phyloP scores from a whole-genome alignment of 1,140 invertebrate genomes.

The Episyrphus balteatus region DNA sequence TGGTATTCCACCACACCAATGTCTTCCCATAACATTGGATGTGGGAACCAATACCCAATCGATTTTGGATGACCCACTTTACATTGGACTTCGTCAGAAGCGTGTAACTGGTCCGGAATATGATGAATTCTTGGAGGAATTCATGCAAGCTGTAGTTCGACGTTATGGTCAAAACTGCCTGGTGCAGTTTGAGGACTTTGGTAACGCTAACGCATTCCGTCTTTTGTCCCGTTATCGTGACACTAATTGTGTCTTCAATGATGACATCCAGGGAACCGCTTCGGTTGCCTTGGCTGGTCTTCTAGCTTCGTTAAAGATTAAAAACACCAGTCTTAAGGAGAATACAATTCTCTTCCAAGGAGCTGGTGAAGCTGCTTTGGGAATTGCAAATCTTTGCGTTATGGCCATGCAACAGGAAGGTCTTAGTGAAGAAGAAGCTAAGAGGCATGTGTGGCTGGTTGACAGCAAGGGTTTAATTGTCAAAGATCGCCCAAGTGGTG shows the following conservation, averaged over 20 bases:
- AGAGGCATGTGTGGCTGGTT: constrained; percentile 63
- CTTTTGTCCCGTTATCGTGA: constrained; percentile 75
- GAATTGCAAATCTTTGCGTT: constrained; percentile 76
- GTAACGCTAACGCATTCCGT: constrained; percentile 79
- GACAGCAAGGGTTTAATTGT: constrained; percentile 59
- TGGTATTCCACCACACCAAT: constrained; percentile 81
- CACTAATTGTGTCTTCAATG: constrained; percentile 87
- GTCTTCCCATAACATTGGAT: constrained; percentile 80
- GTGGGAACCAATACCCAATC: constrained; percentile 85
- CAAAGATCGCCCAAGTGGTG: constrained; percentile 61
- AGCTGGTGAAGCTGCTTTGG: constrained; percentile 78
- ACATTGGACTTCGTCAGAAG: constrained; percentile 80
- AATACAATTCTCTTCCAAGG: constrained; percentile 86
- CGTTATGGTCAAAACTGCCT: constrained; percentile 73
- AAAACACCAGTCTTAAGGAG: constrained; percentile 61
- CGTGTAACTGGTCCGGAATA: constrained; percentile 73
- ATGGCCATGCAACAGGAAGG: constrained; percentile 82
- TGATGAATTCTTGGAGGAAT: constrained; percentile 93
- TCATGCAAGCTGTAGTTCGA: constrained; percentile 82
- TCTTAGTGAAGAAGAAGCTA: constrained; percentile 55
- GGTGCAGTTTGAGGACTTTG: constrained; percentile 93
- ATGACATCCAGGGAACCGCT: constrained; percentile 90
- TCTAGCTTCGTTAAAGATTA: constrained; percentile 69
- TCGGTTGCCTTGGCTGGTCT: constrained; percentile 85
- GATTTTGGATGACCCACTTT: constrained; percentile 78